A percentile compares a stretch with the other conserved stretches of the same genome.
Conservation (phyloP, 2,797 vertebrate genomes). For the Acrocephalus scirpaceus region DNA sequence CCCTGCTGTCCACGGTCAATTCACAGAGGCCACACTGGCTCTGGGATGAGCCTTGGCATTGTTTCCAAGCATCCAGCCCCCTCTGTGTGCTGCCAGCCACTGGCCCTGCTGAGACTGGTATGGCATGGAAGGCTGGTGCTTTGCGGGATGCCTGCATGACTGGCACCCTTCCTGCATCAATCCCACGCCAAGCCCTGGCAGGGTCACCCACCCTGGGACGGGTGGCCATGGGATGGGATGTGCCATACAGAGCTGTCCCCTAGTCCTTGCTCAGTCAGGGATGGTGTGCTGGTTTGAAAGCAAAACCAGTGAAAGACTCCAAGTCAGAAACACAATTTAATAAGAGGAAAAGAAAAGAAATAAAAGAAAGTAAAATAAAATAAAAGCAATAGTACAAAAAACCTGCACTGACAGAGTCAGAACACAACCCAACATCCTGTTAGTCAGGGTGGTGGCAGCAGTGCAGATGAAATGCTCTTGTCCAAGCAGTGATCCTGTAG, state of each 20-base stretch:
- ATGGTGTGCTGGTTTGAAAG: no score
- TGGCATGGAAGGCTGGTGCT: background rate
- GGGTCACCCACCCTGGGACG: background rate
- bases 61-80: background rate
- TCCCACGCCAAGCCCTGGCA: background rate
- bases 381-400: no score
- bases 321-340: no score
- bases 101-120: background rate
- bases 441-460: no score
- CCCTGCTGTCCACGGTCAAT: rapidly evolving
- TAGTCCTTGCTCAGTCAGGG: background rate
- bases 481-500: no score
- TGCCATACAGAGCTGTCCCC: background rate
- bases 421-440: no score
- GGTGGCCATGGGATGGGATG: background rate
- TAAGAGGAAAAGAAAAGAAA: no score
- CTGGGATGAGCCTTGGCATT: background rate
- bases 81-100: background rate
- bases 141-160: background rate
- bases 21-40: background rate
- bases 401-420: no score
- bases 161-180: background rate
- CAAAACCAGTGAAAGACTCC: no score
- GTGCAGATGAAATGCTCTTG: no score
- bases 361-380: no score